phyloP scores from a whole-genome alignment of 2,888 invertebrate genomes.

The Lycia hirtaria region DNA sequence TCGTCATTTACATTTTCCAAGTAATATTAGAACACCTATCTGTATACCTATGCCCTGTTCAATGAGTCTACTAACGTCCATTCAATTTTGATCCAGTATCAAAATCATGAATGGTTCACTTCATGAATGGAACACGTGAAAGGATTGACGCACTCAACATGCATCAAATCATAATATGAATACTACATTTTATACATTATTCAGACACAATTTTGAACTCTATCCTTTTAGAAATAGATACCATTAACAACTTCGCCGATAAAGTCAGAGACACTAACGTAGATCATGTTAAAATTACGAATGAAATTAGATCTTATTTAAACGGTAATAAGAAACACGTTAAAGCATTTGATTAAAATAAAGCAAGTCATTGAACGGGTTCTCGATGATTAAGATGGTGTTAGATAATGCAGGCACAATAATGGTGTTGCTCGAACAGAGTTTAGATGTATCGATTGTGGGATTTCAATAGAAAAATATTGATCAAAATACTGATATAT shows the following conservation, averaged over 20 bases:
- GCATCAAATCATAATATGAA: conserved; percentile 49
- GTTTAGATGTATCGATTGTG: conserved; percentile 28
- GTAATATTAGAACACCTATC: neutral
- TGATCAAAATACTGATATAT: conserved; percentile 31
- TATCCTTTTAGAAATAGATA: conserved; percentile 25
- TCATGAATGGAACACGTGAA: conserved; percentile 70
- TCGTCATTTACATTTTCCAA: neutral
- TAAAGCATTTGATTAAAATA: conserved; percentile 12
- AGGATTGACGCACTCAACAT: conserved; percentile 60
- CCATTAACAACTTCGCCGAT: conserved; percentile 12
- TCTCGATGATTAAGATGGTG: conserved; percentile 35
- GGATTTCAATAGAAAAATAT: conserved; percentile 20
- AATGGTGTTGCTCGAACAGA: conserved; percentile 32
- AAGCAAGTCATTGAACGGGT: conserved; percentile 28
- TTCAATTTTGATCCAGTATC: conserved; percentile 45
- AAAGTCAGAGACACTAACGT: conserved; percentile 14
- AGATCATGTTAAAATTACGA: conserved; percentile 11
- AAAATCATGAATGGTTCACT: conserved; percentile 66
- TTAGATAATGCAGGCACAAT: conserved; percentile 39
- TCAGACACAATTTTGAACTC: conserved; percentile 34
- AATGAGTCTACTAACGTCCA: conserved; percentile 47
- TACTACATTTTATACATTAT: conserved; percentile 45
- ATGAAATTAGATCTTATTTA: conserved; percentile 15
- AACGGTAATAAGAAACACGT: conserved; percentile 11
- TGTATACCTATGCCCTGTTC: conserved; percentile 36